Conservation (phyloP, 2,888 invertebrate genomes). For the Thecophora atra region DNA sequence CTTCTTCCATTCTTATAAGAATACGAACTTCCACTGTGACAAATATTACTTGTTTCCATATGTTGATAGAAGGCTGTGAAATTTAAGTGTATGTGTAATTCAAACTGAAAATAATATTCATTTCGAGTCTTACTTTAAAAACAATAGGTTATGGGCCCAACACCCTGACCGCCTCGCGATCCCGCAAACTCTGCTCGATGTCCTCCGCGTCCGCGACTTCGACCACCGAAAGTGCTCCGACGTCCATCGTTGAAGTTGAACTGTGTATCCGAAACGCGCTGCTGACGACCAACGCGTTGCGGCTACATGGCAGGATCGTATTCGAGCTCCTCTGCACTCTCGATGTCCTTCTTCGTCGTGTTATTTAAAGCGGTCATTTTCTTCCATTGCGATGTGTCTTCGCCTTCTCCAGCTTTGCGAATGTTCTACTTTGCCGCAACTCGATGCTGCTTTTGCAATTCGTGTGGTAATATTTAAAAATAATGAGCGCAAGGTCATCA, state of each 20-base stretch:
- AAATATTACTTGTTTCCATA: too few species aligned
- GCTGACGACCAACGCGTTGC: slow-evolving; percentile 87
- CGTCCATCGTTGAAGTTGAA: slow-evolving; percentile 87
- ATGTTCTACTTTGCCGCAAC: slow-evolving; percentile 89
- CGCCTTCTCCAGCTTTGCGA: slow-evolving; percentile 95
- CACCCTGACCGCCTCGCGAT: slow-evolving; percentile 43
- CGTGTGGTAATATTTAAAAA: too few species aligned
- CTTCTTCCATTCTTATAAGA: too few species aligned
- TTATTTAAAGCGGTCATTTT: slow-evolving; percentile 82
- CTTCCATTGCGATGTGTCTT: slow-evolving; percentile 93
- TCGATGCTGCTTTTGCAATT: slow-evolving; percentile 80
- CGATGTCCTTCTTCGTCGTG: slow-evolving; percentile 68
- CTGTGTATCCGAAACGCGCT: slow-evolving; percentile 87
- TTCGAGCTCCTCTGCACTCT: slow-evolving; percentile 77
- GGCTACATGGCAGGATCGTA: slow-evolving; percentile 84
- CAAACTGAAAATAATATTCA: too few species aligned
- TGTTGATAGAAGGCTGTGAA: too few species aligned
- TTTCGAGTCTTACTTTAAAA: too few species aligned
- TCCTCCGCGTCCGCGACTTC: slow-evolving; percentile 66
- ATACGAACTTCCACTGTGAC: too few species aligned
- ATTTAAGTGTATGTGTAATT: too few species aligned
- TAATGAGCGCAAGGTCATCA: too few species aligned
- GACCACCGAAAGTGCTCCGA: slow-evolving; percentile 75
- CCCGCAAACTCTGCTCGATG: slow-evolving; percentile 53
- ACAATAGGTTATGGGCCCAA: too few species aligned